These are phyloP conservation scores for Theretra japonica DNA, from an alignment of 2,888 invertebrate species.

Conservation along the genomic window DNA sequence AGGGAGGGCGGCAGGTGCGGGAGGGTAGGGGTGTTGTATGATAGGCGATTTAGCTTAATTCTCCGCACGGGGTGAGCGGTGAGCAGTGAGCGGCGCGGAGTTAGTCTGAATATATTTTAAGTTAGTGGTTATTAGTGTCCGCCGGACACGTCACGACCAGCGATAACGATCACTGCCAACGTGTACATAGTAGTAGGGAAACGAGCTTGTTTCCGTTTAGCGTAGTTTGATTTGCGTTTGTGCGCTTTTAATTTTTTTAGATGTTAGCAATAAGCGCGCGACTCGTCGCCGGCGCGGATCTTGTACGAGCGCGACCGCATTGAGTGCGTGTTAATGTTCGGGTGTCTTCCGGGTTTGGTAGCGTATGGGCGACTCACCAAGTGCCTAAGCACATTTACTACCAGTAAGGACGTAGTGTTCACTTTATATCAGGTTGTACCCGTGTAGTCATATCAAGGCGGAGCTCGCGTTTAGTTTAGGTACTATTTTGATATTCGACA, in stretches of 20 bases:
- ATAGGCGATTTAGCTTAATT: slow-evolving; percentile 59
- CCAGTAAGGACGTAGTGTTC: slow-evolving; percentile 62
- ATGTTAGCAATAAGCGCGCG: slow-evolving; percentile 46
- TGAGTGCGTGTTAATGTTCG: slow-evolving; percentile 6
- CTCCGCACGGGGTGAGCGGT: slow-evolving; percentile 38
- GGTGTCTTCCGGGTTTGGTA: slow-evolving; percentile 41
- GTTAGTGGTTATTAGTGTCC: slow-evolving; percentile 42
- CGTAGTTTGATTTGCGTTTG: slow-evolving; percentile 54
- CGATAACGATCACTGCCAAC: slow-evolving; percentile 78
- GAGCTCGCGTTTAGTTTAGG: slow-evolving; percentile 65
- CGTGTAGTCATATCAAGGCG: slow-evolving; percentile 71
- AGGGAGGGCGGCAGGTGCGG: background rate
- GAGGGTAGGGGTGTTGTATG: slow-evolving; percentile 47
- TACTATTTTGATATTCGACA: slow-evolving; percentile 63
- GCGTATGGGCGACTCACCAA: slow-evolving; percentile 56
- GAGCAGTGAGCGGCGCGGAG: slow-evolving; percentile 42
- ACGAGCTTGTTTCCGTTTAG: slow-evolving; percentile 24
- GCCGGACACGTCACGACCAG: slow-evolving; percentile 66
- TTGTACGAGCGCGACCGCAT: slow-evolving; percentile 22
- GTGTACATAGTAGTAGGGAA: slow-evolving; percentile 66
- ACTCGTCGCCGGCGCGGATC: slow-evolving; percentile 39
- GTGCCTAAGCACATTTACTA: slow-evolving; percentile 64
- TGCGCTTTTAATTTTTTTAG: slow-evolving; percentile 49
- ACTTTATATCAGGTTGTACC: slow-evolving; percentile 60
- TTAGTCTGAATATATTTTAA: slow-evolving; percentile 67